phyloP scores from a whole-genome alignment of 2,888 invertebrate species.

The Falcaria lacertinaria region DNA sequence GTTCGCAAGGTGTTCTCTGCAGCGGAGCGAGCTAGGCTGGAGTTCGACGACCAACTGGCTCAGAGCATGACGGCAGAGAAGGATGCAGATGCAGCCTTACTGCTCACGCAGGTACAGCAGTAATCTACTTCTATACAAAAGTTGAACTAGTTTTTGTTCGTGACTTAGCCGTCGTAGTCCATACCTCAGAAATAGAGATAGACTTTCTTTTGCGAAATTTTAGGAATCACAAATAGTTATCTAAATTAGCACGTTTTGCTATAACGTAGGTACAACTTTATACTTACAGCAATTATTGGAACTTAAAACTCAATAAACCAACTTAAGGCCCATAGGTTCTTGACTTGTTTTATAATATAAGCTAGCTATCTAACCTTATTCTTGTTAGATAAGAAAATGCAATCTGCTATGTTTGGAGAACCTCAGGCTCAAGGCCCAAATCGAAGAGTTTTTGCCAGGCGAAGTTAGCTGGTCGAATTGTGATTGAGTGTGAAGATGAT shows the following conservation, averaged over 20 bases:
- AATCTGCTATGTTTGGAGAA: conserved; percentile 62
- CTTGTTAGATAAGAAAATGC: conserved; percentile 60
- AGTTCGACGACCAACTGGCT: conserved; percentile 44
- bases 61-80: conserved; percentile 34
- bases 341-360: neutral
- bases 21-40: conserved; percentile 41
- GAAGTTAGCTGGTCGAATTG: conserved; percentile 17
- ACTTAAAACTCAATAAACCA: no score
- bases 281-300: no score
- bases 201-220: no score
- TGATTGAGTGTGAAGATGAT: neutral
- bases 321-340: no score
- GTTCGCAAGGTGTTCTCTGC: conserved; percentile 41
- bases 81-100: conserved; percentile 42
- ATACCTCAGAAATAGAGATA: no score
- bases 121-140: no score
- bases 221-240: no score
- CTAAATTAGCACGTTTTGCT: no score
- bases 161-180: no score
- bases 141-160: no score
- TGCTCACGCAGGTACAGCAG: conserved; percentile 62
- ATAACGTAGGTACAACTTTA: no score
- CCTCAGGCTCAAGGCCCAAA: conserved; percentile 46
- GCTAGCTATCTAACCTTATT: no score
- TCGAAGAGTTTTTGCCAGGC: conserved; percentile 41